Evolutionary conservation across 1,140 invertebrate species (phyloP), one percentile per base, ranked within the genome.

Genomic region (Hypothenemus hampei): DNA sequence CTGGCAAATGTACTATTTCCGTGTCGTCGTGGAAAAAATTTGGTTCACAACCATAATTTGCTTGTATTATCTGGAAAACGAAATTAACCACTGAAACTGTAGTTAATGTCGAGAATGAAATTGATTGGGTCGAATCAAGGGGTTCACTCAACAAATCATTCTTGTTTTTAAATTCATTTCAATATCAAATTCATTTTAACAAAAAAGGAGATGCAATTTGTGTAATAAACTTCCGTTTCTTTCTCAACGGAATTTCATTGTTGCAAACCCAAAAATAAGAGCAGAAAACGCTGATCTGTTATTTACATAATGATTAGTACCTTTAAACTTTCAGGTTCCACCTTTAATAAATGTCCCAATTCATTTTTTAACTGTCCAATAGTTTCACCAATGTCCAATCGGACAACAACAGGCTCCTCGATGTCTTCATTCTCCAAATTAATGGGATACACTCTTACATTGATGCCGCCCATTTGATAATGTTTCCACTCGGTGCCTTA

Each of bases 381-480:
- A 20, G 78, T 81, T 61, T 83, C 77, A 22, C 70, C 71, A 33
- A 76, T 69, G 62, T 78, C 76, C 23, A 79, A 80, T 50, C 83
- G 73, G 13, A 89, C 71, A 63, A 73, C 77, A 55, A 78, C 71
- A 37, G 85, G 81, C 35, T 79, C 78, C 50, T 81, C 76, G 41
- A 87, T 75, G 50, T 82, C 76, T 65, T 82, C 80, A 40, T 68
- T 76, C 26, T 75, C 70, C 15, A 85, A 57, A 70, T 86, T 79
- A 40, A 86, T 76, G 19, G 78, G 64, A 69, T 77, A 84, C 3
- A 85, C 78, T 71, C 81, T 83, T 56, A 83, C 78, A 31, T 77
- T 77, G 10, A 82, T 70, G 76, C 84, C 82, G 65, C 81, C 81
- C 45, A 77, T 76, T 62, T 76, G 73, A 67, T 88, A 88, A 5